These are phyloP conservation scores for Sebastes elongatus DNA, from an alignment of 2,797 vertebrate genomes.

Conservation along the genomic window DNA sequence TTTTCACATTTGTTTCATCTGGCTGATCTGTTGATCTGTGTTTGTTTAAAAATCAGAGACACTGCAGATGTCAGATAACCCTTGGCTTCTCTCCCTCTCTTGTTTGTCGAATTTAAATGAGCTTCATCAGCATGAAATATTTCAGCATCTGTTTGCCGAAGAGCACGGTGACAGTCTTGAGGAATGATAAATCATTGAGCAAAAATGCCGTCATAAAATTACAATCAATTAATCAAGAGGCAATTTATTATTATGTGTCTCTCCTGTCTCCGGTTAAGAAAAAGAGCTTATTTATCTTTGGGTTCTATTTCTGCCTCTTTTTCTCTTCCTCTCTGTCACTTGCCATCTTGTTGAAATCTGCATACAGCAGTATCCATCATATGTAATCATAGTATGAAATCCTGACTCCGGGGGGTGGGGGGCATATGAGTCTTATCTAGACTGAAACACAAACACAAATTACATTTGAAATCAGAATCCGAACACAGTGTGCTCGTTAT, in stretches of 20 bases:
- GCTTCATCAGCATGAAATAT: conserved; percentile 57
- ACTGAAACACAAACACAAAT: conserved; percentile 29
- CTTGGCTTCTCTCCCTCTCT: conserved; percentile 43
- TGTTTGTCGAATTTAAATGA: conserved; percentile 55
- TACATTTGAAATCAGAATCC: conserved; percentile 24
- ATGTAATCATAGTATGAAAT: conserved; percentile 36
- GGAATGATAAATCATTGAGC: conserved; percentile 46
- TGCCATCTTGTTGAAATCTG: conserved; percentile 21
- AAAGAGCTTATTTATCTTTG: conserved; percentile 18
- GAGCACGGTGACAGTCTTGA: conserved; percentile 28
- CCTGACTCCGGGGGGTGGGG: conserved; percentile 5
- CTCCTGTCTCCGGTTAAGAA: conserved; percentile 5
- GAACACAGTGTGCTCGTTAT: background rate
- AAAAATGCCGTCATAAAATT: conserved; percentile 36
- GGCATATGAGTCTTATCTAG: conserved; percentile 18
- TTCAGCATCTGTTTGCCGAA: conserved; percentile 57
- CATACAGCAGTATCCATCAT: conserved; percentile 38
- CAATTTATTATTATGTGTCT: conserved; percentile 20
- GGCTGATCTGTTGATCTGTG: conserved; percentile 72
- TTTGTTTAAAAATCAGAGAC: conserved; percentile 70
- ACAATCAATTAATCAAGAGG: conserved; percentile 52
- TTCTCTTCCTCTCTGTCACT: conserved; percentile 4
- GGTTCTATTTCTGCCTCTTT: background rate
- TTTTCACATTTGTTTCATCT: conserved; percentile 75
- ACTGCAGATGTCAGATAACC: conserved; percentile 71